Conservation (phyloP, 2,113 vertebrate species). For the Rana temporaria region DNA sequence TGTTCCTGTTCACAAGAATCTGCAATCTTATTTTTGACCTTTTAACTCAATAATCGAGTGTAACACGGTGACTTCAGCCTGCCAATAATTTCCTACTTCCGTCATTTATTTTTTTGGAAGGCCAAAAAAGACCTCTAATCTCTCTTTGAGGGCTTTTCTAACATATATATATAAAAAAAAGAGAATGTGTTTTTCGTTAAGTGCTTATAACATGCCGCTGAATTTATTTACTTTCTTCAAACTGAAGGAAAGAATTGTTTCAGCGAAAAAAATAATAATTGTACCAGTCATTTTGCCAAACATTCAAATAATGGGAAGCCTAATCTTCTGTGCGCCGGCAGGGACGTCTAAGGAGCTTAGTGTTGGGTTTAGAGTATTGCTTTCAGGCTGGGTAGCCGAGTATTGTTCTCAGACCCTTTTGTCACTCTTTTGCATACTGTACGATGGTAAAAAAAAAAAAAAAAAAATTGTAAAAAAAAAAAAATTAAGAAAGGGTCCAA, state of each 20-base stretch:
- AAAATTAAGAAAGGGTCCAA: not conserved
- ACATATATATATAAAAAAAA: too few relatives aligned
- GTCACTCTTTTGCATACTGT: conserved; percentile 19
- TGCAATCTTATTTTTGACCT: too few relatives aligned
- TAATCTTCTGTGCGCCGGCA: conserved; percentile 1
- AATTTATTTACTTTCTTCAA: not conserved
- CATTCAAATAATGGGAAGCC: not conserved
- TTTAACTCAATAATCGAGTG: too few relatives aligned
- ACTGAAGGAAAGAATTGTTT: not conserved
- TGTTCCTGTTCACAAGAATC: too few relatives aligned
- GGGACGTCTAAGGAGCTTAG: conserved; percentile 13
- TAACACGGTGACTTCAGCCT: too few relatives aligned
- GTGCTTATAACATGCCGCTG: not conserved
- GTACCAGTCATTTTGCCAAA: not conserved
- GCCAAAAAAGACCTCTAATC: not conserved
- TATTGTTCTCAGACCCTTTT: not conserved
- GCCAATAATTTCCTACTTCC: too few relatives aligned
- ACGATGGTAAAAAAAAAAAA: not conserved
- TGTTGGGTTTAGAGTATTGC: conserved; percentile 8
- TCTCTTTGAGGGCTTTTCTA: too few relatives aligned
- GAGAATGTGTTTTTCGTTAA: not conserved
- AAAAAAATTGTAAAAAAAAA: not conserved
- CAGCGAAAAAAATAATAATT: not conserved
- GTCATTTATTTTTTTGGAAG: too few relatives aligned
- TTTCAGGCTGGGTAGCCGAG: not conserved